Evolutionary conservation across 2,797 vertebrate genomes (phyloP).

Genomic region (Acanthiza pusilla): DNA sequence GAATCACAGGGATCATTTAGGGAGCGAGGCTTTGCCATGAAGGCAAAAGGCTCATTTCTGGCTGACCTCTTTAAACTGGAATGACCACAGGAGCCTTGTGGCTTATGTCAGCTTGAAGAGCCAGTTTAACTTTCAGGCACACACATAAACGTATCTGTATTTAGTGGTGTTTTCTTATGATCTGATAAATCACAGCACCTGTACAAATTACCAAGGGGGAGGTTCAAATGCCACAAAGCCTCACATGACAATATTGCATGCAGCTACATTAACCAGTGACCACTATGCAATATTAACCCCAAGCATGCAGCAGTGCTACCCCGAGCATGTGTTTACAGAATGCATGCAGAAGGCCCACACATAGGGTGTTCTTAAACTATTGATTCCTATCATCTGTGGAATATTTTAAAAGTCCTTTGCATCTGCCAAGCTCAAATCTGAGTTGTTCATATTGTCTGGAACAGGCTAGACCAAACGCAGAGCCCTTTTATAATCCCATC

Average conservation of each 20-base stretch:
- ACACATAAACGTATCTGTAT: neutral
- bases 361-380: conserved; percentile 2
- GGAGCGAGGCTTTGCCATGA: neutral
- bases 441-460: neutral
- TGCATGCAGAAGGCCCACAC: conserved; percentile 61
- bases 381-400: neutral
- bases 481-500: neutral
- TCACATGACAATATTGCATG: conserved; percentile 71
- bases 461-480: neutral
- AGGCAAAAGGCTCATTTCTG: neutral
- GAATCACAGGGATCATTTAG: neutral
- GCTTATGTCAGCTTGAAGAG: neutral
- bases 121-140: neutral
- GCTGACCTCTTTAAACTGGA: neutral
- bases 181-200: conserved; percentile 58
- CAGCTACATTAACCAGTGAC: conserved; percentile 53
- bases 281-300: conserved; percentile 48
- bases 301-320: conserved; percentile 68
- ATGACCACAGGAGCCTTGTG: neutral
- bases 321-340: conserved; percentile 47
- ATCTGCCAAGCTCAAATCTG: neutral
- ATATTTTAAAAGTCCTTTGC: neutral
- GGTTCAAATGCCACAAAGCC: conserved; percentile 54
- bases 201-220: conserved; percentile 27
- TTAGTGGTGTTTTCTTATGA: conserved; percentile 29